phyloP scores from a whole-genome alignment of 2,797 vertebrate genomes.

The Adrianichthys oophorus region DNA sequence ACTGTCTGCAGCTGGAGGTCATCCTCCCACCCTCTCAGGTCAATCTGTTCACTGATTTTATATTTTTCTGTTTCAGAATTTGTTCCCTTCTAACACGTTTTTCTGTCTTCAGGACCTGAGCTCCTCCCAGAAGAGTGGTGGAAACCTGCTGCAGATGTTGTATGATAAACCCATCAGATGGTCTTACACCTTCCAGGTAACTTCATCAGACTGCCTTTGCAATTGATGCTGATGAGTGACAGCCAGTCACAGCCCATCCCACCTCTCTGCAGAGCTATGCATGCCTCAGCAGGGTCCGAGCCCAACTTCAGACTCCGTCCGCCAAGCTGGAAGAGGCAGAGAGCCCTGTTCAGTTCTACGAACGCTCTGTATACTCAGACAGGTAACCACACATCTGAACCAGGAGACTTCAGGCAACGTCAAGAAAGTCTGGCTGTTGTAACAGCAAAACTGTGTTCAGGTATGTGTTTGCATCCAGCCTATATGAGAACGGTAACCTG shows the following conservation, averaged over 20 bases:
- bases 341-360: constrained; percentile 86
- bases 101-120: constrained; percentile 77
- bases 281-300: constrained; percentile 81
- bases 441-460: constrained; percentile 58
- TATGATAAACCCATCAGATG: constrained; percentile 85
- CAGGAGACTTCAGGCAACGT: neutral
- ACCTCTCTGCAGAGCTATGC: constrained; percentile 75
- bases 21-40: too few species aligned
- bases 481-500: constrained; percentile 80
- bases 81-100: too few species aligned
- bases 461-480: constrained; percentile 84
- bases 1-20: too few species aligned
- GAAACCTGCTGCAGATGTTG: constrained; percentile 88
- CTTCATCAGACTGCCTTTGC: neutral
- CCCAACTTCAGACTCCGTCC: constrained; percentile 79
- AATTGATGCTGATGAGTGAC: too few species aligned
- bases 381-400: constrained; percentile 63
- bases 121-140: constrained; percentile 86
- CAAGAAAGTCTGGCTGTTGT: too few species aligned
- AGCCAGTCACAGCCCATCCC: neutral
- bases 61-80: neutral
- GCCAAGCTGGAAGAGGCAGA: constrained; percentile 81
- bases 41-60: too few species aligned
- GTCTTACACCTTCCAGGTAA: constrained; percentile 85
- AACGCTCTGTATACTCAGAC: constrained; percentile 87